These are phyloP conservation scores for Sebastes alutus DNA, from an alignment of 2,797 vertebrate species.

Conservation along the genomic window DNA sequence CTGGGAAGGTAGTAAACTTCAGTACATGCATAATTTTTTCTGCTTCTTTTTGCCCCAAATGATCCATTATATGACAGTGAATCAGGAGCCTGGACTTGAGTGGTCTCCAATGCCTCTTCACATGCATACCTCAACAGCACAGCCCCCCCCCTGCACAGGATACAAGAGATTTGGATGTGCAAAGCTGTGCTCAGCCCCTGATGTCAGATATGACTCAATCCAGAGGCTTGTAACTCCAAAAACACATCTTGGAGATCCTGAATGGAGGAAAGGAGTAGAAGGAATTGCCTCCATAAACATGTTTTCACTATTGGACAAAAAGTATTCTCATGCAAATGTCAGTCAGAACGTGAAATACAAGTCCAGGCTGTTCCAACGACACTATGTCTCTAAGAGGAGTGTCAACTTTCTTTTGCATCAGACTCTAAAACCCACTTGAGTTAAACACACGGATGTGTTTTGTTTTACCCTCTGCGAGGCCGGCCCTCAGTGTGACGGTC, in stretches of 20 bases:
- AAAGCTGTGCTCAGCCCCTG: slow-evolving; percentile 61
- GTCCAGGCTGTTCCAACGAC: slow-evolving; percentile 13
- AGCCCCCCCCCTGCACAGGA: slow-evolving; percentile 60
- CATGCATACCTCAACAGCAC: slow-evolving; percentile 65
- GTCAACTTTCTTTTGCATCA: slow-evolving; percentile 53
- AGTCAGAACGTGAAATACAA: slow-evolving; percentile 10
- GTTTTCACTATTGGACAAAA: slow-evolving; percentile 55
- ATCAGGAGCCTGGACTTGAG: slow-evolving; percentile 74
- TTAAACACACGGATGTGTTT: slow-evolving; percentile 64
- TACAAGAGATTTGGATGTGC: slow-evolving; percentile 75
- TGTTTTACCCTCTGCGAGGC: slow-evolving; percentile 43
- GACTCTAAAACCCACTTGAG: slow-evolving; percentile 62
- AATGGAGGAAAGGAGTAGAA: slow-evolving; percentile 23
- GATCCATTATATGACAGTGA: slow-evolving; percentile 83
- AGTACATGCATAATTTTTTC: slow-evolving; percentile 63
- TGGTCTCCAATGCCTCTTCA: slow-evolving; percentile 78
- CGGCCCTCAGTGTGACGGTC: slow-evolving; percentile 48
- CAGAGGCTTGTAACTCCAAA: slow-evolving; percentile 59
- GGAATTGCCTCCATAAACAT: slow-evolving; percentile 43
- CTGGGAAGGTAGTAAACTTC: slow-evolving; percentile 76
- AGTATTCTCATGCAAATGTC: slow-evolving; percentile 28
- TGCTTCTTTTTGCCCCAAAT: slow-evolving; percentile 74
- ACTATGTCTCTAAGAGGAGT: slow-evolving; percentile 37
- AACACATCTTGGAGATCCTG: slow-evolving; percentile 42
- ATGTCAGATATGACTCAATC: slow-evolving; percentile 79